Evolutionary conservation across 2,888 invertebrate genomes (phyloP).

Genomic region (Chorisops tibialis): DNA sequence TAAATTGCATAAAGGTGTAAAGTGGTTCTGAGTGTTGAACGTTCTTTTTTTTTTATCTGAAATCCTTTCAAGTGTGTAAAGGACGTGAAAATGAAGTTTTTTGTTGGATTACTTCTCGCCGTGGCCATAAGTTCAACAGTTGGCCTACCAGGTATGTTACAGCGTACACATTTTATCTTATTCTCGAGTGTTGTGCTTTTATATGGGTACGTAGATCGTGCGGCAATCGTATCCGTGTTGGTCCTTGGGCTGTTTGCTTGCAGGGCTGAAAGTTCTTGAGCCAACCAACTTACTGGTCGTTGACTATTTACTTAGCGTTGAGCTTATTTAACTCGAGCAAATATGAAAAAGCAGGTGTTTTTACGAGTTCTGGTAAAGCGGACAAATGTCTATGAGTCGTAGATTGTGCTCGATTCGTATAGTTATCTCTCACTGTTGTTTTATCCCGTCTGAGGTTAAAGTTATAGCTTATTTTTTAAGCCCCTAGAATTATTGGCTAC

Average conservation of each 20-base stretch:
- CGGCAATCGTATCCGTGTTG: background rate
- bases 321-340: constrained; percentile 20
- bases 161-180: background rate
- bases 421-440: no score
- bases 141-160: constrained; percentile 44
- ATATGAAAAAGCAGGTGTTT: constrained; percentile 2
- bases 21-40: no score
- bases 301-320: constrained; percentile 8
- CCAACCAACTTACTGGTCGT: background rate
- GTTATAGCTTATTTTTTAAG: no score
- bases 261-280: constrained; percentile 7
- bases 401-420: no score
- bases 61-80: constrained; percentile 4
- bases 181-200: background rate
- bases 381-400: no score
- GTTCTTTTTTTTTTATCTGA: background rate
- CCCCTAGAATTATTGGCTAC: no score
- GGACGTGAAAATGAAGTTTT: constrained; percentile 43
- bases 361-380: background rate
- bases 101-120: constrained; percentile 41
- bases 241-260: background rate
- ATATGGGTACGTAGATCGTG: background rate
- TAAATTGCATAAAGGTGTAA: no score
- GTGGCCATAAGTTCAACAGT: constrained; percentile 44
- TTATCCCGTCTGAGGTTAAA: no score